Evolutionary conservation across 2,888 invertebrate species (phyloP), one percentile per base, ranked within the genome.

Genomic region (Nudaria mundana): DNA sequence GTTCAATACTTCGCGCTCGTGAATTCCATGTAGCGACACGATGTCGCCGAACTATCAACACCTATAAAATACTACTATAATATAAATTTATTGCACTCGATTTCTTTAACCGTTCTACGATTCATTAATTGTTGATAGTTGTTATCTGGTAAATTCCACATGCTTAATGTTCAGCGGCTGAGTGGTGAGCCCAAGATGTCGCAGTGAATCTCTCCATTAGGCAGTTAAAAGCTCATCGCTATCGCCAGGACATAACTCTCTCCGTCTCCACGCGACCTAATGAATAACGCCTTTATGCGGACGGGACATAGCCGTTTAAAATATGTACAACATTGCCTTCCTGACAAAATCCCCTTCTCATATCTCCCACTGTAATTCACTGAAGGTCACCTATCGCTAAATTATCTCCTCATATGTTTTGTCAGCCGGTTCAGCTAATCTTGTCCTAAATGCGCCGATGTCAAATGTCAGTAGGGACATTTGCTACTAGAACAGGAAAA

Each of bases 221-320:
- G 81, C 84, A 87, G 88, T 87, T 87, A 87, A 88, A 87, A 88
- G 87, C 87, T 84, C 87, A 83, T 85, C 82, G 84, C 84, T 86
- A 87, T 88, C 88, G 83, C 75, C 73, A 77, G 77, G 69, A 81
- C 82, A 87, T 88, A 84, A 87, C 82, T 88, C 88, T 85, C 63
- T 77, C 86, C 84, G 84, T 84, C 88, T 87, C 84, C 81, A 77
- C 81, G 80, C 76, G 81, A 80, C 81, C 80, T 83, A 78, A 86
- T 87, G 86, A 88, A 88, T 87, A 84, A 84, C 81, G 79, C 78
- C 82, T 84, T 83, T 87, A 85, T 87, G 83, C 81, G 81, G 83
- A 80, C 75, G 65, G 81, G 86, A 84, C 85, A 83, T 81, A 78
- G 78, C 81, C 76, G 77, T 74, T 81, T 87, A 82, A 85, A 84